Percentiles rank a stretch among this genome's conserved stretches.
Conservation (phyloP, 2,888 invertebrate genomes). For the Arrhopalites spinosus region DNA sequence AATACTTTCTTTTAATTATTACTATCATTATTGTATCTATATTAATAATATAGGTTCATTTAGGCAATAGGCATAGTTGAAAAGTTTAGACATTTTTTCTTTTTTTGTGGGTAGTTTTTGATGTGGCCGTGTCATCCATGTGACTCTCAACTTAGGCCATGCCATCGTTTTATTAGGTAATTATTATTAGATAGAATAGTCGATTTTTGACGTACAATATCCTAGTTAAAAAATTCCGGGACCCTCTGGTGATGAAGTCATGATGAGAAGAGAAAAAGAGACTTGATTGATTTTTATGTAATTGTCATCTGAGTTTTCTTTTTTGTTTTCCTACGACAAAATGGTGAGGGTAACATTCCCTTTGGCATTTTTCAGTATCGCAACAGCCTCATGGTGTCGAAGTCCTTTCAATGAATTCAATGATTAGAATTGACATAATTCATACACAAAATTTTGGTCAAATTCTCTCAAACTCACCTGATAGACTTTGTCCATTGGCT, state of each 20-base stretch:
- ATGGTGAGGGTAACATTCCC: constrained; percentile 63
- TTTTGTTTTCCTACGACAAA: constrained; percentile 54
- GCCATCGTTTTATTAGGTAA: too few species aligned
- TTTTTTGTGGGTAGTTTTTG: not conserved
- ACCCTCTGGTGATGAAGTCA: not conserved
- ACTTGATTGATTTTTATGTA: not conserved
- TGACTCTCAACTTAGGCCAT: not conserved
- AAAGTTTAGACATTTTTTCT: too few species aligned
- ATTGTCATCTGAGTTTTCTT: not conserved
- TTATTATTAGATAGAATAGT: not conserved
- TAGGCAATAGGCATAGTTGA: too few species aligned
- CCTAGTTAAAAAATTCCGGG: not conserved
- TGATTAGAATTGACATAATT: too few species aligned
- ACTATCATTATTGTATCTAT: too few species aligned
- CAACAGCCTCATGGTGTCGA: constrained; percentile 61
- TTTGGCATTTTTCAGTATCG: constrained; percentile 61
- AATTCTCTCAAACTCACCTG: too few species aligned
- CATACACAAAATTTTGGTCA: too few species aligned
- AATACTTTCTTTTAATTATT: too few species aligned
- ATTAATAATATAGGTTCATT: too few species aligned
- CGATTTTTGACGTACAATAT: not conserved
- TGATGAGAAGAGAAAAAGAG: not conserved
- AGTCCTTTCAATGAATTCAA: constrained; percentile 59
- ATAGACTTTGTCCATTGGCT: constrained; percentile 52
- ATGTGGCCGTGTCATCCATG: not conserved